phyloP scores from a whole-genome alignment of 2,888 invertebrate genomes.

The Dicycla oo region DNA sequence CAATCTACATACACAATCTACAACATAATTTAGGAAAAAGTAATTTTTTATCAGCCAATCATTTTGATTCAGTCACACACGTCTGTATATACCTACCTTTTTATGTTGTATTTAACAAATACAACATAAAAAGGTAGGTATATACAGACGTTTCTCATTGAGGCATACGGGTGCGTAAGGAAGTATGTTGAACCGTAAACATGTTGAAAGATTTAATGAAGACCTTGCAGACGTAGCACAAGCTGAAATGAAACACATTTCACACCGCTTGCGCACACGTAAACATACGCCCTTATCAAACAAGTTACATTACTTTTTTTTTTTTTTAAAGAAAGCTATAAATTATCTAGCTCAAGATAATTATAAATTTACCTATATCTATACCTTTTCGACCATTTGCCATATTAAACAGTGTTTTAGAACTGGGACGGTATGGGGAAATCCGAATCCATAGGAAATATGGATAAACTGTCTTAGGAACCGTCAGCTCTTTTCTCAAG shows the following conservation, averaged over 20 bases:
- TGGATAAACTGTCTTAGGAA: background rate
- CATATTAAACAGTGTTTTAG: background rate
- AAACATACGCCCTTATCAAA: slow-evolving; percentile 71
- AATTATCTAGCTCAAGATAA: slow-evolving; percentile 6
- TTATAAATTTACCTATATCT: slow-evolving; percentile 1
- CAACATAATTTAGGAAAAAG: too few relatives aligned
- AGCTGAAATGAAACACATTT: slow-evolving; percentile 66
- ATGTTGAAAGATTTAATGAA: slow-evolving; percentile 86
- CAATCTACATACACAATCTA: slow-evolving; percentile 37
- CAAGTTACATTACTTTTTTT: slow-evolving; percentile 9
- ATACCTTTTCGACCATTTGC: slow-evolving; percentile 8
- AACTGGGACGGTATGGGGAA: background rate
- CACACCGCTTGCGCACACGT: slow-evolving; percentile 50
- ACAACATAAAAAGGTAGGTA: slow-evolving; percentile 12
- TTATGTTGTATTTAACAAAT: too few relatives aligned
- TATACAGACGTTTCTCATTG: slow-evolving; percentile 54
- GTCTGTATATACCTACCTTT: too few relatives aligned
- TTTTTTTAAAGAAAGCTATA: slow-evolving; percentile 13
- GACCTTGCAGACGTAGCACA: slow-evolving; percentile 69
- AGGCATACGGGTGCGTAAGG: slow-evolving; percentile 56
- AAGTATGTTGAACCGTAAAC: slow-evolving; percentile 86
- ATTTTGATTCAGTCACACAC: too few relatives aligned
- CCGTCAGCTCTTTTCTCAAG: background rate
- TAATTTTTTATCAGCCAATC: too few relatives aligned
- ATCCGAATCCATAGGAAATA: slow-evolving; percentile 7